Evolutionary conservation across 2,888 invertebrate species (phyloP).

Genomic region (Euphydryas editha): DNA sequence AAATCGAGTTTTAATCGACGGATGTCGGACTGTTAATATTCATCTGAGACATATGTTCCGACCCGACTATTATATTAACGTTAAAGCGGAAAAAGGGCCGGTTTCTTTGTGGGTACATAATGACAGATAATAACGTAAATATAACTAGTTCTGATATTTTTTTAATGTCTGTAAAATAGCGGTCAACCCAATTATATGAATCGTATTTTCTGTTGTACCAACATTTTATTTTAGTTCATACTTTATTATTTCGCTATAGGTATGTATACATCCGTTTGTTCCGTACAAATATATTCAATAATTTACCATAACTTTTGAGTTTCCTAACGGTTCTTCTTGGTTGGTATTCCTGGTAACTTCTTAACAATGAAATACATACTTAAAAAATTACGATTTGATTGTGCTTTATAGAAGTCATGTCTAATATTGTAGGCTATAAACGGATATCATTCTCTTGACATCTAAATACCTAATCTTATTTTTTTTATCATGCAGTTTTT

Average conservation of each 20-base stretch:
- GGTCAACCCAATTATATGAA: slow-evolving; percentile 17
- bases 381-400: no score
- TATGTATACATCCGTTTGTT: not conserved
- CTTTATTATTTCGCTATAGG: not conserved
- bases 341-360: no score
- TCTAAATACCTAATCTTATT: no score
- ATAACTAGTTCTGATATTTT: slow-evolving; percentile 30
- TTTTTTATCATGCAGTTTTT: no score
- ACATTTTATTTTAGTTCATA: not conserved
- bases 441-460: no score
- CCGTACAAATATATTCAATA: no score
- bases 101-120: slow-evolving; percentile 38
- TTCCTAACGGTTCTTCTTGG: no score
- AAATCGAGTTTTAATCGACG: slow-evolving; percentile 73
- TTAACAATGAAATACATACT: no score
- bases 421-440: no score
- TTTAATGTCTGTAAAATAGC: slow-evolving; percentile 22
- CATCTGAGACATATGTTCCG: slow-evolving; percentile 56
- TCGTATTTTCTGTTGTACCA: not conserved
- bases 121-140: slow-evolving; percentile 36
- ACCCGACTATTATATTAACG: slow-evolving; percentile 62
- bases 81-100: slow-evolving; percentile 42
- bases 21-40: slow-evolving; percentile 53
- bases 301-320: no score
- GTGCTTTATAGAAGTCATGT: no score